Conservation (phyloP, 1,140 invertebrate species). For the Cotesia chilonis region DNA sequence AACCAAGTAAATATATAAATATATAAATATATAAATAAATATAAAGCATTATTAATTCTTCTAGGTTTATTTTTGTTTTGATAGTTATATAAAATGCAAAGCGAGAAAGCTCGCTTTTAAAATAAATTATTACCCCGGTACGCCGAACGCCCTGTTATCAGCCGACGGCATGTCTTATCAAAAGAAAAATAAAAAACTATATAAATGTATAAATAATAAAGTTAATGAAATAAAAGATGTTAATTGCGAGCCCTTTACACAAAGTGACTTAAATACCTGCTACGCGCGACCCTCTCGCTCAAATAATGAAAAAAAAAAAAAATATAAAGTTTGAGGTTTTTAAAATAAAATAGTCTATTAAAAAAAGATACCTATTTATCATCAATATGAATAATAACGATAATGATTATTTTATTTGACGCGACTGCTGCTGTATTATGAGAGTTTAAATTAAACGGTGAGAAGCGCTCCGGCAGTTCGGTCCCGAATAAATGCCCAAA, state of each 20-base stretch:
- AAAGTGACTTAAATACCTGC: conserved; percentile 53
- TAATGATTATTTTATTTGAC: not conserved
- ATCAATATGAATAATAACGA: conserved; percentile 6
- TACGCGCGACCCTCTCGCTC: conserved; percentile 43
- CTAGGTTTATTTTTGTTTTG: conserved; percentile 55
- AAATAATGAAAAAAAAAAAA: not conserved
- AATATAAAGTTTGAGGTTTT: not conserved
- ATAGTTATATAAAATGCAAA: conserved; percentile 56
- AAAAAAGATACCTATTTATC: not conserved
- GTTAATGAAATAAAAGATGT: conserved; percentile 19
- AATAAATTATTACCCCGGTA: conserved; percentile 52
- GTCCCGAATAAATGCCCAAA: conserved; percentile 59
- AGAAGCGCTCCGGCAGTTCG: conserved; percentile 47
- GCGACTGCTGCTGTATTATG: not conserved
- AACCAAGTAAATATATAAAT: conserved; percentile 33
- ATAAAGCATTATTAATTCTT: conserved; percentile 56
- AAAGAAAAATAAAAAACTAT: no score
- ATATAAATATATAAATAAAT: conserved; percentile 46
- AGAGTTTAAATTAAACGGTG: not conserved
- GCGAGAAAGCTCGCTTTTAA: conserved; percentile 58
- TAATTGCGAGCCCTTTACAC: conserved; percentile 30
- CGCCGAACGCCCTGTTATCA: conserved; percentile 60
- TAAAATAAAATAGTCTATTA: no score
- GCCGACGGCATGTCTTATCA: conserved; percentile 41
- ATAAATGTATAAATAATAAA: conserved; percentile 16